Percentiles rank a stretch among this genome's conserved stretches.
Evolutionary conservation across 2,113 vertebrate species (phyloP).

Genomic region (Marcusenius ussheri): DNA sequence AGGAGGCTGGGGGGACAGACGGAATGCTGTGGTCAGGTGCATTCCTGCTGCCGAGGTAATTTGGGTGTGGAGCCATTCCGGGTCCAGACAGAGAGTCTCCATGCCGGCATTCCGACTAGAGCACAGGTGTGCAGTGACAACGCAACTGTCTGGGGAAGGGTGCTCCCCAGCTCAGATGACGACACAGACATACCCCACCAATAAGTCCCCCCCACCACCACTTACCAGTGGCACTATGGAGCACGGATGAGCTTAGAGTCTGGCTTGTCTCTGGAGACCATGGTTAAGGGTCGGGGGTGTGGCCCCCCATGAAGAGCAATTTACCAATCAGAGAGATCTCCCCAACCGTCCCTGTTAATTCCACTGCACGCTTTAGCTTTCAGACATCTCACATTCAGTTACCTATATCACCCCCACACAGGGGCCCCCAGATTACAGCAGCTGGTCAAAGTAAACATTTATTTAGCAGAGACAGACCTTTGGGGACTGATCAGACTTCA

Average conservation of each 20-base stretch:
- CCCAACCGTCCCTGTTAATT: neutral
- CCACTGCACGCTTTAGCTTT: neutral
- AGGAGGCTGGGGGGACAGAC: neutral
- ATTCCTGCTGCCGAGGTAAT: neutral
- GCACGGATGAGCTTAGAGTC: neutral
- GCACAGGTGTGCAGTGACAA: neutral
- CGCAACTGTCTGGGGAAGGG: neutral
- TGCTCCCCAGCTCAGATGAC: neutral
- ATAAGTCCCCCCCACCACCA: neutral
- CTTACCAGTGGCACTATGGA: neutral
- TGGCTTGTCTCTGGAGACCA: neutral
- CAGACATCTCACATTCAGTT: neutral
- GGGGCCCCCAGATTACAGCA: neutral
- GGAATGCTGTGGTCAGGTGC: neutral
- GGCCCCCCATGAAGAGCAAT: neutral
- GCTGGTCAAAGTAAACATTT: neutral
- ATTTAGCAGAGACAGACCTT: neutral
- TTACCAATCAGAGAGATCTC: neutral
- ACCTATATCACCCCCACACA: neutral
- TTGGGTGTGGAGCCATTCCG: neutral
- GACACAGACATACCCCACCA: neutral
- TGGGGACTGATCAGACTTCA: neutral
- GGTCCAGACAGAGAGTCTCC: neutral
- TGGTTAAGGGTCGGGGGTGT: neutral
- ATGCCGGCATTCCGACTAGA: neutral